Evolutionary conservation across 2,797 vertebrate species (phyloP).

Genomic region (Lithobates sylvaticus): DNA sequence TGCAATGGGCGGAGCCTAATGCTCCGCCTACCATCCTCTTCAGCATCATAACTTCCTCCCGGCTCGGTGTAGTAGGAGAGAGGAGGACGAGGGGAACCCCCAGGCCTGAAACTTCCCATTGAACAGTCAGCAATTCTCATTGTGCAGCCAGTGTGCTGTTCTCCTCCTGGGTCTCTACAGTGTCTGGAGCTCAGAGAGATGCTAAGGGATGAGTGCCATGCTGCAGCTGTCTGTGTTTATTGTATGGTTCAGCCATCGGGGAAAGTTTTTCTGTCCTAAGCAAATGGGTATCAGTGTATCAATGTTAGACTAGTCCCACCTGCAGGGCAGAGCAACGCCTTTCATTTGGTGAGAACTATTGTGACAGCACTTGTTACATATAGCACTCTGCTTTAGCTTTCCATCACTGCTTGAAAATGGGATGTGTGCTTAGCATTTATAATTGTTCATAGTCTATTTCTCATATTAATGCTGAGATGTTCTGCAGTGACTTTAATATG

Average conservation of each 20-base stretch:
- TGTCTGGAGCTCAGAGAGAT: constrained; percentile 20
- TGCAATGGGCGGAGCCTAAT: too few species aligned
- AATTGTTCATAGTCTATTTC: too few species aligned
- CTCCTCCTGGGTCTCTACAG: constrained; percentile 35
- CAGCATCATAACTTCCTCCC: too few species aligned
- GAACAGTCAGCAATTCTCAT: constrained; percentile 1
- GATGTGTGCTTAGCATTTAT: too few species aligned
- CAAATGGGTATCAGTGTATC: not conserved
- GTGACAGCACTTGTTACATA: not conserved
- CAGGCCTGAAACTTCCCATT: constrained; percentile 40
- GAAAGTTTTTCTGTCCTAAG: not conserved
- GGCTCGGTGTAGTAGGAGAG: too few species aligned
- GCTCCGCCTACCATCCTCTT: too few species aligned
- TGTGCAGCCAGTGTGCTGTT: not conserved
- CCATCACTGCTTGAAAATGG: too few species aligned
- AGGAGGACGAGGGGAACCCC: too few species aligned
- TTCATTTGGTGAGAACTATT: not conserved
- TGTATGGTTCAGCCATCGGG: too few species aligned
- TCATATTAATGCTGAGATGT: too few species aligned
- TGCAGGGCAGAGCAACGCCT: not conserved
- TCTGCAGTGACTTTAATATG: too few species aligned
- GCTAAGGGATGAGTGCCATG: constrained; percentile 35
- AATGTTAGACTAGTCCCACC: constrained; percentile 8
- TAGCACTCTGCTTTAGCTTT: too few species aligned
- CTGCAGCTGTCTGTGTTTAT: not conserved